Evolutionary conservation across 2,888 invertebrate species (phyloP), one percentile per base, ranked within the genome.

Genomic region (Eristalinus aeneus): DNA sequence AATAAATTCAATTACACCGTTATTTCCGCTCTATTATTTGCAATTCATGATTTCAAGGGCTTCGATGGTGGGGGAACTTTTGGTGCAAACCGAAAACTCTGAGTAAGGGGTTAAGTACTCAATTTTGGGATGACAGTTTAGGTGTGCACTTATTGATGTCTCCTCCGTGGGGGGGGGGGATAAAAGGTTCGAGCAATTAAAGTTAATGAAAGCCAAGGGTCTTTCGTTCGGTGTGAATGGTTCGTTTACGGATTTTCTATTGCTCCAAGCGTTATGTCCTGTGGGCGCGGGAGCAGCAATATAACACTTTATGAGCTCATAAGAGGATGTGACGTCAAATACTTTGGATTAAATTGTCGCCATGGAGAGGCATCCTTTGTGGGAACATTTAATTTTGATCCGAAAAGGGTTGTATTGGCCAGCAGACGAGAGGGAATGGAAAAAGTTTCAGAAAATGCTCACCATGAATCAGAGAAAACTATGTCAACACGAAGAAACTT

Each of bases 1-100:
- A 46, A 71, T 53, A 61, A 72, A 72, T 72, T 63, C 46, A 72
- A 72, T 72, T 72, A 63, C 53, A 72, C 12, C 34, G 53, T 63
- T 63, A 63, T 72, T 32, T 53, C 46, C 72, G 72, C 32, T 46
- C 39, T 20, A 58, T 39, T 60, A 39, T 46, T 60, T 60, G 20
- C 34, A 53, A 53, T 32, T 63, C 53, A 34, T 60, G 60, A 60
- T 27, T 61, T 39, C 12, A 22, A 60, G 11, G 23, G 16, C 16
- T 16, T 60, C 27, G 34, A 4, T 8, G 46, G 4, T 12, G 2
- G 16, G 0, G 4, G 39, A 16, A n/a, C 4, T 12, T 46, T 46
- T 46, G 46, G 6, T 46, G 46, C 16, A 8, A 34, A 34, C 34
- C 34, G 34, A 34, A 9, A 10, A 4, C 34, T 22, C 22, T 39